A percentile compares a stretch with the other conserved stretches of the same genome.
Conservation (phyloP, 2,797 vertebrate species). For the Morelia viridis region DNA sequence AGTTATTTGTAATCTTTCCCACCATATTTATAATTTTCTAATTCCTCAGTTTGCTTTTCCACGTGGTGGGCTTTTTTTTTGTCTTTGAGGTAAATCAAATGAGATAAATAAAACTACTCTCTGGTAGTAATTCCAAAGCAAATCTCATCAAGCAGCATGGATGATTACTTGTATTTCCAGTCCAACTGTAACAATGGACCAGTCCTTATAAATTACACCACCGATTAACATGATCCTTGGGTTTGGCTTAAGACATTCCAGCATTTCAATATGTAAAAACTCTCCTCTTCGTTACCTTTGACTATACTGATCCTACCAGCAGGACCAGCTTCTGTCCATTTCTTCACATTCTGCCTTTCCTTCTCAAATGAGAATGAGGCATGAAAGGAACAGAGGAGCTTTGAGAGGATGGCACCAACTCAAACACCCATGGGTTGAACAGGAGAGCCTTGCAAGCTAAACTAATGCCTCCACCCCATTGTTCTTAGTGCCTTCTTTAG, state of each 20-base stretch:
- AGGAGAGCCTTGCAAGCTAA: neutral
- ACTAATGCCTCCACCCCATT: neutral
- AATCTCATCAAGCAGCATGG: neutral
- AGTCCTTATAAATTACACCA: neutral
- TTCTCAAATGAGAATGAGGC: neutral
- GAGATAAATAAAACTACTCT: neutral
- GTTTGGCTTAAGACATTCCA: neutral
- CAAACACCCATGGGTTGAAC: neutral
- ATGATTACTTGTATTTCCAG: neutral
- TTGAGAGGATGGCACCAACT: neutral
- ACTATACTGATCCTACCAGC: neutral
- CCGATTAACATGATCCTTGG: neutral
- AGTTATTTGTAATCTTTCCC: neutral
- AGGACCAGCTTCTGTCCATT: neutral
- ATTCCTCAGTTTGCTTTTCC: neutral
- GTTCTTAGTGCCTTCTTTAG: neutral
- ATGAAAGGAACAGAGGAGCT: neutral
- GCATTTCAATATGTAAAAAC: neutral
- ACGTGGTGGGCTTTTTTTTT: neutral
- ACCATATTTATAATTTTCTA: neutral
- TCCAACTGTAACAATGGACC: neutral
- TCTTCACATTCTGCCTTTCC: neutral
- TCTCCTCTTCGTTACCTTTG: neutral
- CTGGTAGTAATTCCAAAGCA: neutral
- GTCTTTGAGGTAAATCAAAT: neutral